Percentiles rank a stretch among this genome's conserved stretches.
Conservation (phyloP, 1,140 invertebrate genomes). For the Zaprionus capensis region DNA sequence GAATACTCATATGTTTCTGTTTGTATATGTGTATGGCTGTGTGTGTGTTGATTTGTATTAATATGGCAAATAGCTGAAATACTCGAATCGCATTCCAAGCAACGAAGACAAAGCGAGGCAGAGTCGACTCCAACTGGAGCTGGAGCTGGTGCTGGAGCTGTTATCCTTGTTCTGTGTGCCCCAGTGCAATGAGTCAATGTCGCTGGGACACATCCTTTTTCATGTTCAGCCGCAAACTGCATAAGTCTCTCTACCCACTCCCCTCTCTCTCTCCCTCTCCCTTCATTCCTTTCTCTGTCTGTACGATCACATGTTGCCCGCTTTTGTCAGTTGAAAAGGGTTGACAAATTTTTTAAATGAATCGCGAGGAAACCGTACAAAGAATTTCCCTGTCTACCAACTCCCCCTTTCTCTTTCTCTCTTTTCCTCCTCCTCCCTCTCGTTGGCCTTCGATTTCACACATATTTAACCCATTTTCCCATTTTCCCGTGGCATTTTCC, state of each 20-base stretch:
- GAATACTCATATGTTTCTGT: constrained; percentile 1
- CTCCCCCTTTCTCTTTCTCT: not conserved
- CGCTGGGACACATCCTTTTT: constrained; percentile 65
- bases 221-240: constrained; percentile 48
- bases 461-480: constrained; percentile 1
- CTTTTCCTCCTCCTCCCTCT: not conserved
- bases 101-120: constrained; percentile 21
- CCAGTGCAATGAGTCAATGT: constrained; percentile 64
- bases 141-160: constrained; percentile 43
- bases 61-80: constrained; percentile 69
- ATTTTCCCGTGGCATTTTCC: constrained; percentile 1
- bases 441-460: not conserved
- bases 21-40: constrained; percentile 17
- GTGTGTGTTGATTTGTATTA: constrained; percentile 51
- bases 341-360: constrained; percentile 12
- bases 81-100: constrained; percentile 54
- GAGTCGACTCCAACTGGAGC: constrained; percentile 42
- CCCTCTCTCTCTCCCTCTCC: not conserved
- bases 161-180: constrained; percentile 2
- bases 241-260: not conserved
- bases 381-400: not conserved
- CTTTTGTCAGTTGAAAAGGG: constrained; percentile 5
- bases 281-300: not conserved
- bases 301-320: not conserved
- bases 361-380: not conserved